These are phyloP conservation scores for Matsumyia berberina DNA, from an alignment of 2,888 invertebrate species.

Conservation along the genomic window DNA sequence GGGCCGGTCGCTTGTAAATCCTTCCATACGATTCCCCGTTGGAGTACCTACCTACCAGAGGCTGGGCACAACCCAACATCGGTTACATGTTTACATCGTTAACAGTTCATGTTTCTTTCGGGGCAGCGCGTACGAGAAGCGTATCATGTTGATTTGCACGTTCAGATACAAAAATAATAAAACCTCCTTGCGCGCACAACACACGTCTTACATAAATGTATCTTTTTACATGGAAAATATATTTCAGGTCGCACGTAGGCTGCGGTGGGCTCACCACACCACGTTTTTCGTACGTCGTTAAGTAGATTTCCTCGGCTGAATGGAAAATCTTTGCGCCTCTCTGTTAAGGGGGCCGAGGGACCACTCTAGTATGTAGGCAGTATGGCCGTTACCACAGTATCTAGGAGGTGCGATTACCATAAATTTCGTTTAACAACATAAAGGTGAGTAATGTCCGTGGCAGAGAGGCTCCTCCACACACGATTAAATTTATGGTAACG, in stretches of 20 bases:
- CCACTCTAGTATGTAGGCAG: slow-evolving; percentile 30
- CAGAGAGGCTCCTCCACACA: slow-evolving; percentile 59
- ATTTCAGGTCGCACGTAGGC: slow-evolving; percentile 71
- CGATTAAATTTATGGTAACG: slow-evolving; percentile 67
- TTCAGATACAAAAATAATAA: slow-evolving; percentile 74
- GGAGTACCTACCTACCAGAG: slow-evolving; percentile 31
- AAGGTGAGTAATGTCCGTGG: slow-evolving; percentile 72
- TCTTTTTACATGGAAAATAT: slow-evolving; percentile 73
- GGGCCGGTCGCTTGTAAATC: background rate
- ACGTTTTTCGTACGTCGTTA: slow-evolving; percentile 55
- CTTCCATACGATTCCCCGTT: slow-evolving; percentile 29
- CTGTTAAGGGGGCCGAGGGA: slow-evolving; percentile 24
- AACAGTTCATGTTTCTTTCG: slow-evolving; percentile 76
- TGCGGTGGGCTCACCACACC: slow-evolving; percentile 25
- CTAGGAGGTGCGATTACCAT: slow-evolving; percentile 66
- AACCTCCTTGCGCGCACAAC: slow-evolving; percentile 54
- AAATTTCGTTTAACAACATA: slow-evolving; percentile 66
- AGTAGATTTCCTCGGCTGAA: slow-evolving; percentile 51
- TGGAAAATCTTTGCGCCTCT: slow-evolving; percentile 36
- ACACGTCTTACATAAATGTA: slow-evolving; percentile 70
- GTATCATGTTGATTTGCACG: slow-evolving; percentile 76
- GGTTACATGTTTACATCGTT: slow-evolving; percentile 76
- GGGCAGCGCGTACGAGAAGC: slow-evolving; percentile 52
- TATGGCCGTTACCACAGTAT: slow-evolving; percentile 17
- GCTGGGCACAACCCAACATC: slow-evolving; percentile 61